These are phyloP conservation scores for Dermatemys mawii DNA, from an alignment of 2,113 vertebrate genomes.

Conservation along the genomic window DNA sequence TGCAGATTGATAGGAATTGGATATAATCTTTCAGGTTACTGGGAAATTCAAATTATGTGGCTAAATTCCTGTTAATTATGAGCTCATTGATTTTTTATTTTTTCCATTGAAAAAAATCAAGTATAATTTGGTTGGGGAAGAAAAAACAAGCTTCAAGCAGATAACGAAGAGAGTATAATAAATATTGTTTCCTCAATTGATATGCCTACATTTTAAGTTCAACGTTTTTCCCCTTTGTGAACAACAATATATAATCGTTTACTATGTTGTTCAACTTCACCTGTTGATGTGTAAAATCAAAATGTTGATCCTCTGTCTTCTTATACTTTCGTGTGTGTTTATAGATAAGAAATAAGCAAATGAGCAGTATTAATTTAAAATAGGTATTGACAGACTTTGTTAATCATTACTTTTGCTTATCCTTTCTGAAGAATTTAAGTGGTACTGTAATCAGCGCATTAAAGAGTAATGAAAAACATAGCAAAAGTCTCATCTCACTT, in stretches of 20 bases:
- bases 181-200: not conserved
- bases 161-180: not conserved
- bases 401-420: not conserved
- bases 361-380: not conserved
- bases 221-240: not conserved
- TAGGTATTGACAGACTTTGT: not conserved
- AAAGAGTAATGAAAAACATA: not conserved
- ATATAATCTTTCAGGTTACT: not conserved
- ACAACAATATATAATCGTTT: not conserved
- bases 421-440: not conserved
- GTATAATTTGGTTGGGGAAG: not conserved
- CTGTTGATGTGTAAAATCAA: not conserved
- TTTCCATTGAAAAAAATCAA: not conserved
- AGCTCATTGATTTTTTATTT: not conserved
- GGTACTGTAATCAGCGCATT: constrained; percentile 1
- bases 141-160: not conserved
- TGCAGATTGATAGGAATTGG: not conserved
- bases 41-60: not conserved
- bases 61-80: not conserved
- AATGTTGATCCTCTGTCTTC: not conserved
- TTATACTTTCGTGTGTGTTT: not conserved
- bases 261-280: not conserved
- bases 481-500: not conserved
- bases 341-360: not conserved
- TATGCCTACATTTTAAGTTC: not conserved